Evolutionary conservation across 2,113 vertebrate species (phyloP), one percentile per base, ranked within the genome.

Genomic region (Labeo rohita): DNA sequence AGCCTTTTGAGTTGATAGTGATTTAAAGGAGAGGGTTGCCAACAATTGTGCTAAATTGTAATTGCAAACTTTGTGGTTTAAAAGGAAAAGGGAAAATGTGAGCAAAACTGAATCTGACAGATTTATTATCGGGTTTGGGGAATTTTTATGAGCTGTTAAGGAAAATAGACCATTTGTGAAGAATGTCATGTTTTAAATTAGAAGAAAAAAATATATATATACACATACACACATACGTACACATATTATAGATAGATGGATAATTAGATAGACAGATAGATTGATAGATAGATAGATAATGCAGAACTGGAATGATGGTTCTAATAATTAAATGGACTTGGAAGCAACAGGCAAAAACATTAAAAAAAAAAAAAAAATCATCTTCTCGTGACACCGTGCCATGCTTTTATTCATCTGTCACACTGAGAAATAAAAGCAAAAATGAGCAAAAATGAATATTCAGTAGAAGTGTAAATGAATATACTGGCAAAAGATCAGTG

Each of bases 11-110:
- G 84, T 91, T 92, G 72, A 70, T 81, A 73, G 59, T 86, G 89
- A 90, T 90, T 93, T 93, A 91, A 92, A 93, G 91, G 89, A 89
- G 52, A 90, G 88, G 87, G 80, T 90, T 87, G 88, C 65, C 80
- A 91, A 15, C 78, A 80, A 65, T 47, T 28, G 78, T 65, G 56
- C 39, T 16, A 6, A 50, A 52, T 39, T 36, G 21, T 68, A 50
- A 83, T 52, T n/a, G 36, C 49, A 56, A n/a, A 34, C 18, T 23
- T 65, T 77, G 63, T 56, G 43, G 39, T 59, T 39, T 79, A 72
- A 72, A 23, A 16, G 4, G 23, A 79, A 86, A 90, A 77, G 49
- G 59, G 75, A 86, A 86, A 87, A 86, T 88, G 87, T 34, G 10
- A 66, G 63, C 34, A n/a, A 61, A 61, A 61, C 56, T 90, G 39